Conservation (phyloP, 64 coral and sea anemone genomes). For the Platygyra sinensis region DNA sequence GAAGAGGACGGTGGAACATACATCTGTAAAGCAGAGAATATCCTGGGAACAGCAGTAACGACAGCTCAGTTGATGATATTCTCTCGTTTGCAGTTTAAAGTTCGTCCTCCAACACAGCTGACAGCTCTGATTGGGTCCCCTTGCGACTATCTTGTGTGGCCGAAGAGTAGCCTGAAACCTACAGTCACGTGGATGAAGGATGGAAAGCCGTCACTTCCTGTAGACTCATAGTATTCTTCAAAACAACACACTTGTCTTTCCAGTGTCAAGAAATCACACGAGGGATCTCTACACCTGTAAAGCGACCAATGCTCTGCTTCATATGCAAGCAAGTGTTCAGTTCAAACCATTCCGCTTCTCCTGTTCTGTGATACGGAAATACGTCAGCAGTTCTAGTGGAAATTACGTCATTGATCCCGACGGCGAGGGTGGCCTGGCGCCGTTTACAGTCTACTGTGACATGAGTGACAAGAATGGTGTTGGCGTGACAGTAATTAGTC, state of each 20-base stretch:
- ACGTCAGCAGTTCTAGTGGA: not conserved
- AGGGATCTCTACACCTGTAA: not conserved
- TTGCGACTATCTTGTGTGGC: slow-evolving; percentile 31
- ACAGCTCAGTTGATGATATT: not conserved
- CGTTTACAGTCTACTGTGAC: slow-evolving; percentile 47
- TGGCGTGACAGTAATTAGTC: slow-evolving; percentile 45
- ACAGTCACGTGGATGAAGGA: slow-evolving; percentile 47
- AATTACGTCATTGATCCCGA: slow-evolving; percentile 54
- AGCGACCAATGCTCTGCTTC: not conserved
- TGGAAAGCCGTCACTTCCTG: not conserved
- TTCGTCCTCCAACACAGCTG: not conserved
- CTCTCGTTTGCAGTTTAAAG: not conserved
- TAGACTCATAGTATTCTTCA: not conserved
- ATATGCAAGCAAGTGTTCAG: not conserved
- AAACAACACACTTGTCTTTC: not conserved
- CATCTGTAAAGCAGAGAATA: no score
- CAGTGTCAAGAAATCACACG: slow-evolving; percentile 6
- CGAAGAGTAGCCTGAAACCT: slow-evolving; percentile 13
- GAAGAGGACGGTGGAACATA: no score
- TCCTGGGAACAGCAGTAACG: no score
- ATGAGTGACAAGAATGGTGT: slow-evolving; percentile 40
- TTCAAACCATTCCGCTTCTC: not conserved
- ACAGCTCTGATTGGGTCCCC: not conserved
- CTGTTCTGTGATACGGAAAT: slow-evolving; percentile 16
- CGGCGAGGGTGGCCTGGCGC: not conserved